phyloP scores from a whole-genome alignment of 2,888 invertebrate species.

The Dynastes maya region DNA sequence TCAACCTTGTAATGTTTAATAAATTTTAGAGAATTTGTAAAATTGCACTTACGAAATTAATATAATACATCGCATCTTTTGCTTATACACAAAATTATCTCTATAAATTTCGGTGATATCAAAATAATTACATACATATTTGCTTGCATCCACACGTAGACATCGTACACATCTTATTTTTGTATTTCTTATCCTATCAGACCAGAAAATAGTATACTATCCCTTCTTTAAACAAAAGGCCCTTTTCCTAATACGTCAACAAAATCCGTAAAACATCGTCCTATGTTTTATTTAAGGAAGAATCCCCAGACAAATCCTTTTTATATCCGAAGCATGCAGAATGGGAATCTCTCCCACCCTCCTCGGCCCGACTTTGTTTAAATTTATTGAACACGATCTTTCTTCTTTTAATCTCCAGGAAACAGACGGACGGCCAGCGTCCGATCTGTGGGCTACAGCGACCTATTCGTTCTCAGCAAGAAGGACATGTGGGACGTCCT shows the following conservation, averaged over 20 bases:
- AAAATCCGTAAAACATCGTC: constrained; percentile 37
- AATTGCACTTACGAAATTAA: no score
- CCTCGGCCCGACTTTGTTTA: constrained; percentile 34
- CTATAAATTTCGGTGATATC: not conserved
- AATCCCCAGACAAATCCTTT: constrained; percentile 41
- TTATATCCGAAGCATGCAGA: constrained; percentile 41
- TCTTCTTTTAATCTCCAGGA: constrained; percentile 74
- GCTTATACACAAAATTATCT: not conserved
- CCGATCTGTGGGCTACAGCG: constrained; percentile 98
- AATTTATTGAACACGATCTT: constrained; percentile 46
- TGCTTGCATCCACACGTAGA: not conserved
- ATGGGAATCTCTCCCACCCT: constrained; percentile 37
- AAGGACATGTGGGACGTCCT: constrained; percentile 99
- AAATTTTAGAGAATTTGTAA: no score
- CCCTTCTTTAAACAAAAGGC: constrained; percentile 26
- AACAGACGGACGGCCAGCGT: constrained; percentile 99
- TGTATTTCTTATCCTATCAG: constrained; percentile 6
- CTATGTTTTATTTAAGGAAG: constrained; percentile 40
- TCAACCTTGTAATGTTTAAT: no score
- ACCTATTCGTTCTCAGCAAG: constrained; percentile 98
- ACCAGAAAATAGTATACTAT: constrained; percentile 31
- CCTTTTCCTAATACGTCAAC: constrained; percentile 34
- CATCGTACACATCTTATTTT: not conserved
- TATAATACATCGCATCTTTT: no score
- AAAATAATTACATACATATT: not conserved